Evolutionary conservation across 1,140 invertebrate species (phyloP), one percentile per base, ranked within the genome.

Genomic region (Lordiphosa mommai): DNA sequence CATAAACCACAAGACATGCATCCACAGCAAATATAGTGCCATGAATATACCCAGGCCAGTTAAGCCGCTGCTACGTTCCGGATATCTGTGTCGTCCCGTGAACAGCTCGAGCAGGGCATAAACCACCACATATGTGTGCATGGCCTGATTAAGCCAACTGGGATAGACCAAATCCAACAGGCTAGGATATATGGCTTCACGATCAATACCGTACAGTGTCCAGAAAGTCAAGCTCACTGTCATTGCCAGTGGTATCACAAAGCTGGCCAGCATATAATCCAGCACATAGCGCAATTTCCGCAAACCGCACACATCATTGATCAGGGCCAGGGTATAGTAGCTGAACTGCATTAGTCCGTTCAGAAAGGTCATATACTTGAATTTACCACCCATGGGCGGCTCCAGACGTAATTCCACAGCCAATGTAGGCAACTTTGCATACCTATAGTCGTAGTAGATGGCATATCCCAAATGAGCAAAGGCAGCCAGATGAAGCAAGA

Each of bases 191-290:
- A 97, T 92, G 0, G 89, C 50, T 73, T 96, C 93, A 60, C 96
- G 92, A 87, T 98, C 94, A n/a, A 97, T 90, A 36, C 90, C 89
- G 89, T 94, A 96, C 10, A 98, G 89, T 4, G 89, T 89, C 97
- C 97, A 98, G 80, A 98, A 98, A 23, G 94, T 94, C 0, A 94
- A 61, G n/a, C 94, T 93, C 2, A 98, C 96, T 90, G 97, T 96
- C 89, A 94, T 90, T 3, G 93, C 91, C 4, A 95, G 69, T 9
- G 95, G 95, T 77, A 95, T 95, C 55, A 93, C 93, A 30, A 95
- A 82, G 4, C 91, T 89, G 59, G 93, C 91, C 63, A 95, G 92
- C 1, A 95, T 56, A 36, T 89, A 91, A 89, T 96, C 95, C 64
- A 94, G 92, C 8, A 94, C 65, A 59, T 90, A 92, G 27, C 93